Base-by-base conservation (phyloP, 2,797 vertebrate genomes). In the Odontamblyopus lacepedii region DNA sequence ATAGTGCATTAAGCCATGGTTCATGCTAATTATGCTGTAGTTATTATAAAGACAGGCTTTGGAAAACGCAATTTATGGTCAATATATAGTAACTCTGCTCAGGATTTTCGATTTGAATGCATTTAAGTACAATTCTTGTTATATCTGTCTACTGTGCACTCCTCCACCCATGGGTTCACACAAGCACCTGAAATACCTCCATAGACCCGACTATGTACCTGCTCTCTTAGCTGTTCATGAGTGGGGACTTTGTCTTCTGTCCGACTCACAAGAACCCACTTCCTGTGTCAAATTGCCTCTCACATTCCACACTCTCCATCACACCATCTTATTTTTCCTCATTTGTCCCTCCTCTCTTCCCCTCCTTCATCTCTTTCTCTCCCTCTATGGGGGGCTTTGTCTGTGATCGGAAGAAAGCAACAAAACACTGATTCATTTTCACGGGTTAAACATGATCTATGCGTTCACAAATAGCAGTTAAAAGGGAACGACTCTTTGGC, bases 351-450 rank as follows among this genome's bases (percentile, higher is more conserved):
- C 76, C 85, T 84, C 83, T 74, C 81, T 76, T 85, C 84, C 88
- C 63, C 60, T 1, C 75, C 75, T 44, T 44, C 41, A 44, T 69
- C 61, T 0, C 74, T 75, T 15, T n/a, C 16, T 63, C 18, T 18
- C 60, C 5, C 88, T 93, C 92, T 94, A 92, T 93, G 85, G 89
- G 90, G 86, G 89, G 87, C 93, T 94, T 94, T 94, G 94, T 94
- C 87, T 69, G 80, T 78, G 53, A 83, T 85, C 71, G 38, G 79
- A 82, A 38, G 61, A 38, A 63, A 74, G 84, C 87, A 94, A 41
- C 92, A 94, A 91, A 92, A 92, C 91, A 89, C 87, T 78, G 89
- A 94, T 94, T 94, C 94, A 94, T 91, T 35, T 83, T 78, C 83
- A 76, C 32, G 70, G 87, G 83, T 82, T 86, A 82, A 92, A 91